These are phyloP conservation scores for Hetaerina americana DNA, from an alignment of 1,140 invertebrate genomes.

Conservation along the genomic window DNA sequence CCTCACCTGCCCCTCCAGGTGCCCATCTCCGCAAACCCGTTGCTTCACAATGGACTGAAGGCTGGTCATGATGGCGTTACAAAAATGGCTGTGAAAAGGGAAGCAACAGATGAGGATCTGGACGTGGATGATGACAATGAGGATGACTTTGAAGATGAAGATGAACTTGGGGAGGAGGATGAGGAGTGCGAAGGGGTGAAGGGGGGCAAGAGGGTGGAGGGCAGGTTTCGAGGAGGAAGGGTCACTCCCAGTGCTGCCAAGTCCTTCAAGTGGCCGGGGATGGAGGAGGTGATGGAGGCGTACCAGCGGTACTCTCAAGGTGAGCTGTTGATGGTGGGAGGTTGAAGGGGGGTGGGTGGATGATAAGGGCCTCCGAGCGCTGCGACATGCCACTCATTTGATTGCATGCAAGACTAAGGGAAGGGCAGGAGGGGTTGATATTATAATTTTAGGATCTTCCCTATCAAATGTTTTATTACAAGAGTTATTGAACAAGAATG, in stretches of 20 bases:
- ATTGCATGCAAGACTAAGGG: neutral
- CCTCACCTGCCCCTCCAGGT: neutral
- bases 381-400: neutral
- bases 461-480: neutral
- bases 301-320: conserved; percentile 32
- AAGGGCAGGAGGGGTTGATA: neutral
- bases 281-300: conserved; percentile 29
- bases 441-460: neutral
- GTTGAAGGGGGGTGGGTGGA: no score
- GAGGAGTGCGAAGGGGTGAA: neutral
- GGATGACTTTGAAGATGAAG: neutral
- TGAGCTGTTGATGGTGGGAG: conserved; percentile 17
- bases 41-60: neutral
- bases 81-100: neutral
- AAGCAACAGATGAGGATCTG: neutral
- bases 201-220: neutral
- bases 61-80: neutral
- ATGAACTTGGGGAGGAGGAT: neutral
- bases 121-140: neutral
- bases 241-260: neutral
- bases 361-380: no score
- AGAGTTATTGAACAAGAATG: neutral
- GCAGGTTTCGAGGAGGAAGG: neutral
- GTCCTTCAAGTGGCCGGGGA: conserved; percentile 26
- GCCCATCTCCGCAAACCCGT: neutral